Base-by-base conservation (phyloP, 1,140 invertebrate species). In the Anastatus disparis region DNA sequence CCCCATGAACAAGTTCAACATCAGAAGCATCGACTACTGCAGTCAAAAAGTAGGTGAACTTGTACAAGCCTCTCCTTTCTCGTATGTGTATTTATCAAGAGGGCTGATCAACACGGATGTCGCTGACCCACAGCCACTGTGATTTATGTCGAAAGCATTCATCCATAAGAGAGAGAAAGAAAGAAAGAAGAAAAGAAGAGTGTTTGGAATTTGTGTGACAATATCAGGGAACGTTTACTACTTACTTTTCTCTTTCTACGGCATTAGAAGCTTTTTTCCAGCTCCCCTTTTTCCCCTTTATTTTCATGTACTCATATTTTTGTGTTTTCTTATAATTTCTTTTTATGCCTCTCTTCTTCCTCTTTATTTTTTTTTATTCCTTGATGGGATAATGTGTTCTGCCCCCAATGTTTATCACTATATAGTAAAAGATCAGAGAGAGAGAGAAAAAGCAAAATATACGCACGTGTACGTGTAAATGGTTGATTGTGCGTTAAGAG, bases 61-160 rank as follows among this genome's bases (percentile, higher is more conserved):
- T 13, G 15, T n/a, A n/a, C n/a, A n/a, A n/a, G n/a, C n/a, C n/a
- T n/a, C n/a, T n/a, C n/a, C n/a, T n/a, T n/a, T n/a, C n/a, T 9
- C 10, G 42, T 13, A 9, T 9, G 42, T 13, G 42, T 74, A 52
- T 79, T 74, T 79, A 79, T 79, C 78, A 79, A 68, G 70, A n/a
- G n/a, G n/a, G 74, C 71, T 79, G 77, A 78, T 79, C 77, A 78
- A 75, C 74, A 65, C 66, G 75, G 56, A 77, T 72, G 73, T 78
- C 74, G 65, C 68, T 71, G 71, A 68, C 44, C 72, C 53, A 59
- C 69, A n/a, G n/a, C n/a, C n/a, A n/a, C n/a, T n/a, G 69, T 77
- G 77, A 79, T 79, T 79, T 78, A 77, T 75, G 77, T 74, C 71
- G 56, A 73, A 68, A 63, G 35, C 42, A 3, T 3, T 15, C 42